phyloP scores from a whole-genome alignment of 2,113 vertebrate species.

The Alligator mississippiensis region DNA sequence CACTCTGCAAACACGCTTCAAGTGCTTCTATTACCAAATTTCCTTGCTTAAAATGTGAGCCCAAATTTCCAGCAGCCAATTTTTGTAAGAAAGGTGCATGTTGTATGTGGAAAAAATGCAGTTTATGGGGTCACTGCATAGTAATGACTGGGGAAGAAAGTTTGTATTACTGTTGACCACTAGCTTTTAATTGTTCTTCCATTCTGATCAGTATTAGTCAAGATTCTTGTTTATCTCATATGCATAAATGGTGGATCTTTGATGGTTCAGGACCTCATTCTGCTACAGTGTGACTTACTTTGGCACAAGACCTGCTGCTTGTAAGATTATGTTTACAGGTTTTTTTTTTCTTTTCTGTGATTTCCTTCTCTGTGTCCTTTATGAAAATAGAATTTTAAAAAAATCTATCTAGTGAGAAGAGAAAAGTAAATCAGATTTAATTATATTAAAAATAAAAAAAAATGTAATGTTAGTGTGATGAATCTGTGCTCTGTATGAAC shows the following conservation, averaged over 20 bases:
- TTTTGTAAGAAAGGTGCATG: too few relatives aligned
- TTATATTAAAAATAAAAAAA: conserved; percentile 16
- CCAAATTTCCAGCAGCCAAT: too few relatives aligned
- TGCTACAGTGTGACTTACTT: not conserved
- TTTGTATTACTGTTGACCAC: not conserved
- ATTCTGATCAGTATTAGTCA: not conserved
- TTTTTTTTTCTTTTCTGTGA: not conserved
- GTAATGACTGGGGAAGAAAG: not conserved
- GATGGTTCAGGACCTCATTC: not conserved
- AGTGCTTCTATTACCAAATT: too few relatives aligned
- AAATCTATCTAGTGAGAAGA: not conserved
- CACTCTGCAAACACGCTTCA: too few relatives aligned
- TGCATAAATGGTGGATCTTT: not conserved
- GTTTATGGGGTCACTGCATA: not conserved
- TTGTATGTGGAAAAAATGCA: too few relatives aligned
- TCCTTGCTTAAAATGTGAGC: too few relatives aligned
- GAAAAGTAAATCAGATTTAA: not conserved
- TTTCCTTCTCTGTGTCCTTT: not conserved
- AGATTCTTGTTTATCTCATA: not conserved
- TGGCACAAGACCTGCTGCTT: not conserved
- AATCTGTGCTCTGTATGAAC: not conserved
- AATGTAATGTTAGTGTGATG: not conserved
- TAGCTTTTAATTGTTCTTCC: not conserved
- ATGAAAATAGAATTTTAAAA: not conserved
- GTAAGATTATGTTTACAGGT: not conserved